Percentiles rank a stretch among this genome's conserved stretches.
These are phyloP conservation scores for Bombycilla garrulus DNA, from an alignment of 2,113 vertebrate genomes.

Conservation along the genomic window DNA sequence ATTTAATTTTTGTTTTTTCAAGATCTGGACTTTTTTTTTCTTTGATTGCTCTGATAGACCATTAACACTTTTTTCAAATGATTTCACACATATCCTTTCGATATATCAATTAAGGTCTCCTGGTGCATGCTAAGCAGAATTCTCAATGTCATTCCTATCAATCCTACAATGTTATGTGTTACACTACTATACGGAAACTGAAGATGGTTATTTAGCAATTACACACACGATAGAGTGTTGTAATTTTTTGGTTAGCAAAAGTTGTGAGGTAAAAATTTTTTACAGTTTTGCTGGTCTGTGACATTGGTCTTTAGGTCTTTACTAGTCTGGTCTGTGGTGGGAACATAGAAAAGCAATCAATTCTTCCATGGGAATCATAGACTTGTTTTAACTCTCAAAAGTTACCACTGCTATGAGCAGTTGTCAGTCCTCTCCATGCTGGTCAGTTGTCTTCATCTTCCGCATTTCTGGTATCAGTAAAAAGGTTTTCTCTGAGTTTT, in stretches of 20 bases:
- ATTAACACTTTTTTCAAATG: conserved; percentile 52
- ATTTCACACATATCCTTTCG: conserved; percentile 48
- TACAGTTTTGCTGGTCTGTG: neutral
- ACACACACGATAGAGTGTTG: neutral
- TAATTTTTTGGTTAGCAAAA: neutral
- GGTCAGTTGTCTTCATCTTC: neutral
- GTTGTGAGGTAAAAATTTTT: neutral
- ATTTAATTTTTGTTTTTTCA: neutral
- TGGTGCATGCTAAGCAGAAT: conserved; percentile 20
- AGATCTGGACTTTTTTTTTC: neutral
- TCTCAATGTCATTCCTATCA: conserved; percentile 30
- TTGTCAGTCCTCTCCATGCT: neutral
- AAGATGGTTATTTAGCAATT: conserved; percentile 12
- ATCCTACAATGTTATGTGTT: neutral
- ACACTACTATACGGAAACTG: neutral
- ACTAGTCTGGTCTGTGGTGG: neutral
- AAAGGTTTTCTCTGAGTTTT: neutral
- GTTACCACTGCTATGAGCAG: neutral
- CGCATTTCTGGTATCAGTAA: neutral
- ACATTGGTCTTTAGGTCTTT: neutral
- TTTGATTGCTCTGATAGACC: conserved; percentile 34
- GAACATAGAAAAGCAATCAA: neutral
- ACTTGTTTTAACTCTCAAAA: neutral
- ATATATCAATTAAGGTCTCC: conserved; percentile 34
- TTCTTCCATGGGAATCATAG: neutral